A percentile compares a stretch with the other conserved stretches of the same genome.
Conservation (phyloP, 2,797 vertebrate species). For the Lithobates pipiens region DNA sequence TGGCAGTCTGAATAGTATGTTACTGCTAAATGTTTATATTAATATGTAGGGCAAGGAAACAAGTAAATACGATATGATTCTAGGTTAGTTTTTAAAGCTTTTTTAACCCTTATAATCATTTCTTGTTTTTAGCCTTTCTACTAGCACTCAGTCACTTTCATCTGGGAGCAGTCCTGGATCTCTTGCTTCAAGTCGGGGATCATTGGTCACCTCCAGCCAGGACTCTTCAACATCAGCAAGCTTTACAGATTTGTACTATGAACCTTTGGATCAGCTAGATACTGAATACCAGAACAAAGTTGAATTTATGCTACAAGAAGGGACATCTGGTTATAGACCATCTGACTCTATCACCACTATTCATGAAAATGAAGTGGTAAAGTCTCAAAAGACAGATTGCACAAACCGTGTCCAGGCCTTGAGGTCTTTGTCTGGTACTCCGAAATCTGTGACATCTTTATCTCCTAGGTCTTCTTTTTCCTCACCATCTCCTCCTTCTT, state of each 20-base stretch:
- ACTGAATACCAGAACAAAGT: conserved; percentile 91
- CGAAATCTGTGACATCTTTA: conserved; percentile 89
- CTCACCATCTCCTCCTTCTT: conserved; percentile 94
- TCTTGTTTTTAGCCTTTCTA: conserved; percentile 84
- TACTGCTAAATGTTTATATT: no score
- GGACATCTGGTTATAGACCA: conserved; percentile 83
- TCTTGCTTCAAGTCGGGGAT: conserved; percentile 91
- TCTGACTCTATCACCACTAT: conserved; percentile 95
- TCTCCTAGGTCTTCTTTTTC: conserved; percentile 96
- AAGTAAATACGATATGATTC: no score
- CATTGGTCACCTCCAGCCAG: conserved; percentile 89
- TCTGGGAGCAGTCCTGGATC: conserved; percentile 95
- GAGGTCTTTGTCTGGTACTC: conserved; percentile 86
- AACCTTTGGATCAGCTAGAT: conserved; percentile 87
- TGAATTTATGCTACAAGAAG: conserved; percentile 89
- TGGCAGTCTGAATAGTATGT: no score
- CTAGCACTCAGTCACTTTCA: conserved; percentile 95
- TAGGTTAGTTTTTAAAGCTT: no score
- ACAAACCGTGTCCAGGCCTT: conserved; percentile 81
- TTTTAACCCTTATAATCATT: not conserved
- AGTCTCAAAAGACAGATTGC: conserved; percentile 72
- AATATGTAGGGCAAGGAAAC: no score
- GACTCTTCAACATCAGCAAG: conserved; percentile 93
- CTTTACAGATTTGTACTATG: conserved; percentile 91
- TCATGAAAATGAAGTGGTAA: conserved; percentile 90